A percentile compares a stretch with the other conserved stretches of the same genome.
Conservation (phyloP, 1,140 invertebrate genomes). For the Mycetomoellerius zeteki region DNA sequence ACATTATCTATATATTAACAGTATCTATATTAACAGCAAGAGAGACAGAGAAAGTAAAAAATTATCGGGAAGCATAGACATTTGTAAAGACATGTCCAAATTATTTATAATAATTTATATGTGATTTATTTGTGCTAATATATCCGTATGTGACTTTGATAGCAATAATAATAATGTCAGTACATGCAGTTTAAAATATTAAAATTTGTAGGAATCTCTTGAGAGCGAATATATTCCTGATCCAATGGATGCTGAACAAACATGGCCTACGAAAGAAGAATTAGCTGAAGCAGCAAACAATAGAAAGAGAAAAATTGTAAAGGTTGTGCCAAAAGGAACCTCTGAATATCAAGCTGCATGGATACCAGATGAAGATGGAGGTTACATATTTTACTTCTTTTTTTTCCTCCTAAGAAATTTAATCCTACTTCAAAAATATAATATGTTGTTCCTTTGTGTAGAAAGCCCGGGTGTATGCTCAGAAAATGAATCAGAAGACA, state of each 20-base stretch:
- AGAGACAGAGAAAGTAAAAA: background rate
- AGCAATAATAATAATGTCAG: background rate
- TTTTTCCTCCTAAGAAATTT: background rate
- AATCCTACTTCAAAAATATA: background rate
- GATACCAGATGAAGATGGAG: conserved; percentile 93
- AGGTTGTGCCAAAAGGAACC: conserved; percentile 96
- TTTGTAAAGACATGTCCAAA: background rate
- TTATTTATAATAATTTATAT: background rate
- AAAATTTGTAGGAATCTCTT: conserved; percentile 89
- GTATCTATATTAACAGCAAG: background rate
- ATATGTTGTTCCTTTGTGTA: conserved; percentile 24
- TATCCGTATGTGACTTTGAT: background rate
- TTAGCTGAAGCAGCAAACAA: conserved; percentile 91
- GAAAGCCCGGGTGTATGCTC: conserved; percentile 85
- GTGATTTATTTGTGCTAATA: background rate
- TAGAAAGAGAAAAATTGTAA: conserved; percentile 90
- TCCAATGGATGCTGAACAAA: conserved; percentile 98
- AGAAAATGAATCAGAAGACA: conserved; percentile 83
- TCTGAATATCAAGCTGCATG: conserved; percentile 99
- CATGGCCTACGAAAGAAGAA: conserved; percentile 98
- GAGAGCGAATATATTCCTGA: conserved; percentile 94
- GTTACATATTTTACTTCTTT: conserved; percentile 72
- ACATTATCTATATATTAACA: background rate
- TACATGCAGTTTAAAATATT: background rate
- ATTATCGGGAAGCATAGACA: background rate